Evolutionary conservation across 2,113 vertebrate species (phyloP), one percentile per base, ranked within the genome.

Genomic region (Dasypus novemcinctus): DNA sequence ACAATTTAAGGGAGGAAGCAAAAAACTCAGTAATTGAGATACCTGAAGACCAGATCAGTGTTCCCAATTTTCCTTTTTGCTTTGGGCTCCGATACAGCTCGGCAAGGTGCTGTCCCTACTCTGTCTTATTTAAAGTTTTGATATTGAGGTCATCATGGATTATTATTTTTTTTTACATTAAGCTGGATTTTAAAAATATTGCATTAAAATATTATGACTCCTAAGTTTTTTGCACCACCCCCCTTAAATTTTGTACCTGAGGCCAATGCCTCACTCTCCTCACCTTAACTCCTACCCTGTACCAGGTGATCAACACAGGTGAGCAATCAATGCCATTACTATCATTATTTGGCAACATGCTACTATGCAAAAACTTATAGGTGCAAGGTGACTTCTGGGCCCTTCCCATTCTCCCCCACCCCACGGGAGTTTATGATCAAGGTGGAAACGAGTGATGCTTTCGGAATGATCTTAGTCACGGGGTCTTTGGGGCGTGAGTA

Each of bases 301-400:
- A 49, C 41, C 7, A 17, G 57, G 46, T 2, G 5, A 21, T 63
- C 41, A 11, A 18, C 29, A 41, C 23, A 31, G 17, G 38, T 11
- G 3, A 74, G 54, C 12, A 5, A 12, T 7, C 4, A 21, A 57
- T 1, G 29, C 38, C 63, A 10, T 21, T 1, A 7, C 18, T 41
- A 27, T 80, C 20, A 2, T 18, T 46, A 25, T 61, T 43, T 17
- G 54, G 12, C 57, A n/a, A 25, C 2, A 23, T n/a, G 36, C 27
- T 8, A 46, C n/a, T 15, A 13, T 4, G 27, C 23, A 52, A 52
- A 61, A 31, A 23, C 66, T 43, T 96, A 97, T 86, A 94, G 90
- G 93, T 93, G 94, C 36, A 4, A 49, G 54, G 92, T 95, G 95
- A 94, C 97, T 96, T 97, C 95, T 78, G 92, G 95, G 96, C 97